These are phyloP conservation scores for Ochropleura leucogaster DNA, from an alignment of 2,888 invertebrate species.

Conservation along the genomic window DNA sequence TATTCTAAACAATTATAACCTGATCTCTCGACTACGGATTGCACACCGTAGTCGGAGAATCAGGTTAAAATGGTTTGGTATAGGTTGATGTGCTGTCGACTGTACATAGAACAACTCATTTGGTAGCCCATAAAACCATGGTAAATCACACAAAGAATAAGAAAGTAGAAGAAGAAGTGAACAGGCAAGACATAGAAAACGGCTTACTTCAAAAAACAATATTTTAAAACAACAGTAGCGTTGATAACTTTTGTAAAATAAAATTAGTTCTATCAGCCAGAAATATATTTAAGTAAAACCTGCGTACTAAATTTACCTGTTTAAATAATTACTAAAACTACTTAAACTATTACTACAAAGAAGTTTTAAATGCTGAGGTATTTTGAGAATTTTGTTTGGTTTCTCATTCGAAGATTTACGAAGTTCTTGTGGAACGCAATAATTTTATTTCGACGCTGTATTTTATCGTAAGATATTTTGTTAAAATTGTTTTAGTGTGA, in stretches of 20 bases:
- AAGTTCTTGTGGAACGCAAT: background rate
- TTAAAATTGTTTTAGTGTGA: background rate
- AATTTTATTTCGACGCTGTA: background rate
- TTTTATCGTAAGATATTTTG: background rate
- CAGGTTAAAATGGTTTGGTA: no score
- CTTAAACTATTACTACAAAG: conserved; percentile 2
- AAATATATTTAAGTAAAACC: background rate
- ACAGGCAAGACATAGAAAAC: no score
- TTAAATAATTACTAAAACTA: no score
- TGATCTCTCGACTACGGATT: no score
- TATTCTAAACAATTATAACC: no score
- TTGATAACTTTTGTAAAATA: background rate
- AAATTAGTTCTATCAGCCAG: background rate
- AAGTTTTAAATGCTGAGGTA: background rate
- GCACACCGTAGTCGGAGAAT: no score
- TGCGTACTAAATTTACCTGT: no score
- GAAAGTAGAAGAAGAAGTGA: background rate
- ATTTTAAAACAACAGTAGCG: background rate
- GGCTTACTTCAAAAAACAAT: background rate
- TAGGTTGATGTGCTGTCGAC: no score
- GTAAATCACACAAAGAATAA: no score
- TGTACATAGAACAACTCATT: background rate
- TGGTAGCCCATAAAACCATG: background rate
- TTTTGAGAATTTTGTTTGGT: conserved; percentile 5
- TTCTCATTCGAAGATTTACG: background rate